These are phyloP conservation scores for Thunnus albacares DNA, from an alignment of 2,797 vertebrate species.

Conservation along the genomic window DNA sequence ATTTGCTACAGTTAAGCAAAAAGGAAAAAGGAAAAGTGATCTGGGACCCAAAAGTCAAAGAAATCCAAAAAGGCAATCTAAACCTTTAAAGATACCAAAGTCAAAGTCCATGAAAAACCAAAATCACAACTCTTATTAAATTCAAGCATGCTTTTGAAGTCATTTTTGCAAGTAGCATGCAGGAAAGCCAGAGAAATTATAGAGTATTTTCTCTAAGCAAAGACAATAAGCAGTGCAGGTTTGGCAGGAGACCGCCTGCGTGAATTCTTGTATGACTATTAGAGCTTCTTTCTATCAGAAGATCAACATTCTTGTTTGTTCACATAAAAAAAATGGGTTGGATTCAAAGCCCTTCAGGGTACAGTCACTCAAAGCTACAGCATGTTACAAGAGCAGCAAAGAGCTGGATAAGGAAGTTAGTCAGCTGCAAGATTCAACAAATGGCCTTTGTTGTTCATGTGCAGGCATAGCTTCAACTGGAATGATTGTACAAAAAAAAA, in stretches of 20 bases:
- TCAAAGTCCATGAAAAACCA: not conserved
- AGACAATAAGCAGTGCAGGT: slow-evolving; percentile 27
- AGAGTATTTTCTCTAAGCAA: not conserved
- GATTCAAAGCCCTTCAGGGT: not conserved
- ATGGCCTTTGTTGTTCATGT: not conserved
- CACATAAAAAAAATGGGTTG: not conserved
- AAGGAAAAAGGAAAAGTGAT: not conserved
- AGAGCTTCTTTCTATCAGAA: slow-evolving; percentile 50
- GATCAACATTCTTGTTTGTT: slow-evolving; percentile 33
- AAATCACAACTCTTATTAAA: slow-evolving; percentile 13
- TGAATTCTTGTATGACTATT: not conserved
- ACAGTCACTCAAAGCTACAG: slow-evolving; percentile 6
- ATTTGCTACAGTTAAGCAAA: slow-evolving; percentile 33
- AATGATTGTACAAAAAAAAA: not conserved
- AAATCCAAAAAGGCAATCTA: not conserved
- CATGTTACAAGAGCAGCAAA: not conserved
- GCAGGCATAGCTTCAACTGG: not conserved
- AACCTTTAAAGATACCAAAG: not conserved
- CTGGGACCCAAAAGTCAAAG: not conserved
- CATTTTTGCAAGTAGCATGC: slow-evolving; percentile 16
- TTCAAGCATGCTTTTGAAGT: not conserved
- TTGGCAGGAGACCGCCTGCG: slow-evolving; percentile 40
- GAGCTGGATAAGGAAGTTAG: slow-evolving; percentile 3
- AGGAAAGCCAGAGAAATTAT: slow-evolving; percentile 18
- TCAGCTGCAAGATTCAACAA: slow-evolving; percentile 16